phyloP scores from a whole-genome alignment of 2,113 vertebrate species.

The Rallus limicola region DNA sequence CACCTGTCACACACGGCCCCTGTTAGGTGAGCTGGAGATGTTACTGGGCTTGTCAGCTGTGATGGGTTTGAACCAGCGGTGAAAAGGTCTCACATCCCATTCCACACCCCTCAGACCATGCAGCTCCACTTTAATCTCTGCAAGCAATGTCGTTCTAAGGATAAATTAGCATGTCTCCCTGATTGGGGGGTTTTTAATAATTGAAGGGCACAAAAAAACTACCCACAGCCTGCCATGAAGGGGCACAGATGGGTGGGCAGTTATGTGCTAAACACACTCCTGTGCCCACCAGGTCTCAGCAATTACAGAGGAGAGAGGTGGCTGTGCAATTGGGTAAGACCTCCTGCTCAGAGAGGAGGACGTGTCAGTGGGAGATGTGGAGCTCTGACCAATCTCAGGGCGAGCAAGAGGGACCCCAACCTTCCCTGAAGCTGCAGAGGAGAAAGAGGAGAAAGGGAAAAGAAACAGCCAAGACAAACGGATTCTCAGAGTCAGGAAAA shows the following conservation, averaged over 20 bases:
- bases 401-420: neutral
- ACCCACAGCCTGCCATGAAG: neutral
- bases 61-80: neutral
- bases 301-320: neutral
- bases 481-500: neutral
- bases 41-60: neutral
- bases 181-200: neutral
- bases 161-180: neutral
- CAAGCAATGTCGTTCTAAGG: neutral
- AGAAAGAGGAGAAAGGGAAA: neutral
- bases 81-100: slow-evolving; percentile 2
- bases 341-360: neutral
- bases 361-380: rapidly evolving
- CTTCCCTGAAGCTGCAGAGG: neutral
- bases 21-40: neutral
- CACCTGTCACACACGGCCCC: neutral
- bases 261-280: neutral
- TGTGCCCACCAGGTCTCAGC: neutral
- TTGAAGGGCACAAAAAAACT: neutral
- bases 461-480: neutral
- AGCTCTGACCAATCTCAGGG: neutral
- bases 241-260: neutral
- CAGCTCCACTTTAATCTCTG: neutral
- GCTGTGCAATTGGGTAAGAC: neutral
- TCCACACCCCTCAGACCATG: neutral